Evolutionary conservation across 2,113 vertebrate genomes (phyloP), one percentile per base, ranked within the genome.

Genomic region (Scolopax mira): DNA sequence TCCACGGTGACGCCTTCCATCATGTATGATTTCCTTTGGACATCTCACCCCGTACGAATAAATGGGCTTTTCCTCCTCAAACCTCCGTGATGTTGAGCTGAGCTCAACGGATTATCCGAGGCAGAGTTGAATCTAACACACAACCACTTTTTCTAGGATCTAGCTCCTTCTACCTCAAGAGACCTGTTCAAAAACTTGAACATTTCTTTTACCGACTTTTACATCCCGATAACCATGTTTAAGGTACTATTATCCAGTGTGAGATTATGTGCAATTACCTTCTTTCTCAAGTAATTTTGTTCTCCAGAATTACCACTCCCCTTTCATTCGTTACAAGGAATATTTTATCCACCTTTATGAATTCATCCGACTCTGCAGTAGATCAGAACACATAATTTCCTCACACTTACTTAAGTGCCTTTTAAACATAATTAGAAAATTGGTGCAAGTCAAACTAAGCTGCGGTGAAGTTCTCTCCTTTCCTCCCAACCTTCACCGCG

Each of bases 251-350:
- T 94, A 74, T 90, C 60, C 79, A 42, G 46, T 7, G 73, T 39
- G 57, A 19, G 69, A 93, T 91, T 85, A 83, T 65, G 41, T 75
- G 77, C 46, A 89, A 92, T 88, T 86, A 89, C 60, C 94, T 93
- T 55, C 70, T 79, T 79, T 77, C 73, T 91, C 52, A 23, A 75
- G 85, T 73, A 92, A 95, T 91, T 83, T 94, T 82, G 11, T 22
- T 91, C 82, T 93, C 70, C 74, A 62, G 88, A 64, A 92, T 90
- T 75, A 79, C 83, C 85, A 88, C 90, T 88, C 95, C 88, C 58
- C 61, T 88, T 46, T 94, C n/a, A 82, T 77, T 96, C 95, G 71
- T 79, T 83, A 72, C 64, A 28, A 73, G 67, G 72, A 89, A 86
- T 51, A 88, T 91, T 95, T 95, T 57, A 85, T 23, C 46, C 83